Evolutionary conservation across 2,113 vertebrate genomes (phyloP), one percentile per base, ranked within the genome.

Genomic region (Xyrauchen texanus): DNA sequence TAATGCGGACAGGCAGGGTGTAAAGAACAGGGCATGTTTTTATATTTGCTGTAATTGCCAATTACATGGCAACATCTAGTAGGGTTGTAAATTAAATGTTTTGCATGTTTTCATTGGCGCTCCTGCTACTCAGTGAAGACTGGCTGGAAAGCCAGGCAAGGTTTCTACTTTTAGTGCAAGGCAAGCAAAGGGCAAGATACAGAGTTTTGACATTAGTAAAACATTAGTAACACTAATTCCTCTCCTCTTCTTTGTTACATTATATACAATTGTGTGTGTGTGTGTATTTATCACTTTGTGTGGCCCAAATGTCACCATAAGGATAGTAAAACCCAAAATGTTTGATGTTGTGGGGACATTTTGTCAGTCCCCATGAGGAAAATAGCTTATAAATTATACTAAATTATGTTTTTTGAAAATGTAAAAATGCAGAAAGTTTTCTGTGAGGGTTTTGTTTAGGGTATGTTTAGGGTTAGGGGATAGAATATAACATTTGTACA

Each of bases 21-120:
- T 49, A 76, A 53, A 65, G 52, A 76, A 66, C 70, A 77, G 7
- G 42, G 76, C 64, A 62, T 73, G 71, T 80, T 85, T 82, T 75
- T 67, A 60, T 60, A 21, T 15, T 80, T 82, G 73, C 85, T 74
- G 62, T 73, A 70, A 49, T 81, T 84, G 81, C 83, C 65, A 21
- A 58, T 84, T 77, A 87, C 79, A 90, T 82, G 77, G 86, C 80
- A 84, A 79, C 68, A 85, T 66, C 76, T 84, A 67, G 55, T 15
- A 3, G 12, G 74, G 83, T 81, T 80, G 70, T 86, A 85, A 87
- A 89, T 83, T 82, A 83, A 65, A 34, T 79, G 80, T 8, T 8
- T 72, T 83, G 79, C 80, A 72, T 15, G 77, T 81, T 79, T 86
- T 81, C 67, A 81, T 82, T 81, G 83, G 75, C 75, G 49, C 77